Conservation (phyloP, 92 coral and sea anemone species). For the Paramuricea clavata region DNA sequence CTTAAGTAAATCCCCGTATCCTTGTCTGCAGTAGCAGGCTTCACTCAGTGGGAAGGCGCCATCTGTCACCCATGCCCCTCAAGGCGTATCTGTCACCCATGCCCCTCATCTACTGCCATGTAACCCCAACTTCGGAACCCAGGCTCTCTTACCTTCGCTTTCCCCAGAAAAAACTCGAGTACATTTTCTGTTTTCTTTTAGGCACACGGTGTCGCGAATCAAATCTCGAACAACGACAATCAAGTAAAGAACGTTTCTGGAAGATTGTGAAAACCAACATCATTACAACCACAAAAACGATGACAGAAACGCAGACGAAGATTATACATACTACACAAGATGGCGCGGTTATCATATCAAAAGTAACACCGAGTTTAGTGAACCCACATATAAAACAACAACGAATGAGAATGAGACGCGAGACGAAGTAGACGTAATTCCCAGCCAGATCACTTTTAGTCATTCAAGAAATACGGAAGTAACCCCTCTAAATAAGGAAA, state of each 20-base stretch:
- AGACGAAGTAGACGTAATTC: slow-evolving; percentile 13
- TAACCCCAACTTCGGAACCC: no score
- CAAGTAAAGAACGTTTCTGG: not conserved
- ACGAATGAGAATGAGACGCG: not conserved
- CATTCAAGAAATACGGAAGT: not conserved
- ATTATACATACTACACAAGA: not conserved
- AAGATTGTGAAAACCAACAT: slow-evolving; percentile 2
- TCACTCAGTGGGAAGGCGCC: no score
- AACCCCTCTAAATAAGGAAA: not conserved
- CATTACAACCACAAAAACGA: not conserved
- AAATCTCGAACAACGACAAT: not conserved
- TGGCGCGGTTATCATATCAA: slow-evolving; percentile 3
- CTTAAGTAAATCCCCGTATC: no score
- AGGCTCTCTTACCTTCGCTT: no score
- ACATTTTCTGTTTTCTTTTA: not conserved
- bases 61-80: no score
- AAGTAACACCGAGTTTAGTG: not conserved
- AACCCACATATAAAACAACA: not conserved
- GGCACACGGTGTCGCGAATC: not conserved
- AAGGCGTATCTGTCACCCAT: no score
- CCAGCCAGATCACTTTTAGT: not conserved
- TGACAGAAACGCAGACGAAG: not conserved
- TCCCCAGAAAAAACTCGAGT: no score
- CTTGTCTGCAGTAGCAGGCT: no score
- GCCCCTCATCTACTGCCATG: no score